A percentile compares a stretch with the other conserved stretches of the same genome.
phyloP scores from a whole-genome alignment of 2,888 invertebrate species.

The Dolichomitus sp. region DNA sequence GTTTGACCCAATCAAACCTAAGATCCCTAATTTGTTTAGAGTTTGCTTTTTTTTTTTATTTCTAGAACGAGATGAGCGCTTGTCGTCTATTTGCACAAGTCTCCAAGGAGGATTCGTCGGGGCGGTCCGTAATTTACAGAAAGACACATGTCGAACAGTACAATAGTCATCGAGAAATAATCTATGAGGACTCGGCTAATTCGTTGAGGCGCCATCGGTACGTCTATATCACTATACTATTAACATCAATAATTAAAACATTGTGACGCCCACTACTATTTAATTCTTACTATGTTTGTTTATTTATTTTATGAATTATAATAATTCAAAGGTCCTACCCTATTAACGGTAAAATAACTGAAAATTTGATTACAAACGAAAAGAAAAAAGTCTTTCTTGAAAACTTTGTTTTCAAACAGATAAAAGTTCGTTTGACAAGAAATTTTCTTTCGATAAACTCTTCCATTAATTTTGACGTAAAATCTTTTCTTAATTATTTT shows the following conservation, averaged over 20 bases:
- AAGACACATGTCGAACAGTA: conserved; percentile 77
- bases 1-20: not conserved
- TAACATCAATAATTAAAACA: not conserved
- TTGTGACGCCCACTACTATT: too few relatives aligned
- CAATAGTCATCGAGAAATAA: conserved; percentile 74
- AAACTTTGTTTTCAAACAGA: too few relatives aligned
- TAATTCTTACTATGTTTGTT: not conserved
- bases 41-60: conserved; percentile 40
- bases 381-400: too few relatives aligned
- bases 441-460: too few relatives aligned
- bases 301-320: not conserved
- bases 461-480: too few relatives aligned
- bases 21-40: not conserved
- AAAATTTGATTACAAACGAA: too few relatives aligned
- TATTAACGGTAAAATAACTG: too few relatives aligned
- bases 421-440: too few relatives aligned
- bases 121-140: conserved; percentile 73
- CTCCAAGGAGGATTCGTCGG: conserved; percentile 64
- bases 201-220: conserved; percentile 57
- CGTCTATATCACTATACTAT: conserved; percentile 37
- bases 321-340: too few relatives aligned
- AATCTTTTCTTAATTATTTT: too few relatives aligned
- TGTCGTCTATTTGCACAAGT: conserved; percentile 68
- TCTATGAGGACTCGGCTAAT: conserved; percentile 69
- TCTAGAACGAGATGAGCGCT: conserved; percentile 71